phyloP scores from a whole-genome alignment of 2,797 vertebrate genomes.

The Rhinella marina region DNA sequence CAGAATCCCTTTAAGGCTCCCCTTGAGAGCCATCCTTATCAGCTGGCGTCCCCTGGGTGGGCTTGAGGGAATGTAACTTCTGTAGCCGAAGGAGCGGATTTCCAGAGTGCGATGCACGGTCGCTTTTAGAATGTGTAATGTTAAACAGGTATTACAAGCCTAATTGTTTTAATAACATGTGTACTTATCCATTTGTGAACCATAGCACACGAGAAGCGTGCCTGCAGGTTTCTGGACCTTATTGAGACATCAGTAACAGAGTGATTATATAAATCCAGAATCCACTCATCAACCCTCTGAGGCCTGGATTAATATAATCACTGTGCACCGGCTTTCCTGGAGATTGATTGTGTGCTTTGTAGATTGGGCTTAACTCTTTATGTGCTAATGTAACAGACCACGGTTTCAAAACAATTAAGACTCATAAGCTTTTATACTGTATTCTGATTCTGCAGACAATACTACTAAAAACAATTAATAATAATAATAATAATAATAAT shows the following conservation, averaged over 20 bases:
- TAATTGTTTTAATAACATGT: background rate
- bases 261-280: conserved; percentile 62
- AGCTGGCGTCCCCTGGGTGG: no score
- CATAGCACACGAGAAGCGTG: background rate
- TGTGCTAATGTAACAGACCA: background rate
- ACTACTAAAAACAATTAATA: no score
- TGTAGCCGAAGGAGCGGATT: no score
- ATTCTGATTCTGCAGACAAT: background rate
- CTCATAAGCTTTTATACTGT: background rate
- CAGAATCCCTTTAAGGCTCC: no score
- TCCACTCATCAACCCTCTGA: conserved; percentile 55
- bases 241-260: conserved; percentile 54
- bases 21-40: no score
- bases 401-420: background rate
- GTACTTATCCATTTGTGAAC: conserved; percentile 5
- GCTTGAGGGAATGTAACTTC: no score
- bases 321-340: conserved; percentile 50
- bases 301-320: conserved; percentile 62
- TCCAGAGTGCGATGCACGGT: no score
- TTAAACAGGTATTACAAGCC: background rate
- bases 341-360: conserved; percentile 59
- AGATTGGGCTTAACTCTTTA: conserved; percentile 51
- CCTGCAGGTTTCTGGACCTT: conserved; percentile 34
- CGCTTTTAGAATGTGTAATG: no score
- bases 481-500: background rate